Evolutionary conservation across 2,888 invertebrate species (phyloP).

Genomic region (Volucella inflata): DNA sequence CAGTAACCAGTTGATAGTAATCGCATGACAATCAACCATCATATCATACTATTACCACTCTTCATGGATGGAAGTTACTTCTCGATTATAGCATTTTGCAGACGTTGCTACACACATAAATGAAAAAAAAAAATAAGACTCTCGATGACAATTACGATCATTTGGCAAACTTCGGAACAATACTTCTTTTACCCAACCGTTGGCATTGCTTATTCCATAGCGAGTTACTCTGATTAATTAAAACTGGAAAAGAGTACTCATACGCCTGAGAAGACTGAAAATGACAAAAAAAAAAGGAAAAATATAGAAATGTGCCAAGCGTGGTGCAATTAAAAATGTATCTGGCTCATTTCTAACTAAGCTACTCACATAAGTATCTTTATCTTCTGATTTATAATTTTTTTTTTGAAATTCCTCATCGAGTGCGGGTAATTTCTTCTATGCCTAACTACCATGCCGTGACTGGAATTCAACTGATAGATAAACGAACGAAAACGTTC

Average conservation of each 20-base stretch:
- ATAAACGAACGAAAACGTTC: neutral
- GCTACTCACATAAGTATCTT: neutral
- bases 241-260: constrained; percentile 38
- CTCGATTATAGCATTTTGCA: constrained; percentile 21
- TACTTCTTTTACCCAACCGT: neutral
- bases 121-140: constrained; percentile 18
- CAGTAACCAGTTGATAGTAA: constrained; percentile 15
- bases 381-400: neutral
- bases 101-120: constrained; percentile 1
- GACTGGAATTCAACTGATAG: constrained; percentile 33
- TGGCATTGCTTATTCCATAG: neutral
- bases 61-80: constrained; percentile 25
- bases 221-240: constrained; percentile 44
- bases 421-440: neutral
- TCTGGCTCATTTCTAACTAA: constrained; percentile 48
- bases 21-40: constrained; percentile 58
- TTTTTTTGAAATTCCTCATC: constrained; percentile 12
- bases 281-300: constrained; percentile 1
- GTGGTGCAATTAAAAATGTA: constrained; percentile 59
- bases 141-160: constrained; percentile 47
- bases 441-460: neutral
- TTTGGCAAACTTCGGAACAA: constrained; percentile 38
- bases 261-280: constrained; percentile 51
- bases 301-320: constrained; percentile 18
- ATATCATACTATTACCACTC: constrained; percentile 24